These are phyloP conservation scores for Forbesichthys agassizii DNA, from an alignment of 2,113 vertebrate genomes.

Conservation along the genomic window DNA sequence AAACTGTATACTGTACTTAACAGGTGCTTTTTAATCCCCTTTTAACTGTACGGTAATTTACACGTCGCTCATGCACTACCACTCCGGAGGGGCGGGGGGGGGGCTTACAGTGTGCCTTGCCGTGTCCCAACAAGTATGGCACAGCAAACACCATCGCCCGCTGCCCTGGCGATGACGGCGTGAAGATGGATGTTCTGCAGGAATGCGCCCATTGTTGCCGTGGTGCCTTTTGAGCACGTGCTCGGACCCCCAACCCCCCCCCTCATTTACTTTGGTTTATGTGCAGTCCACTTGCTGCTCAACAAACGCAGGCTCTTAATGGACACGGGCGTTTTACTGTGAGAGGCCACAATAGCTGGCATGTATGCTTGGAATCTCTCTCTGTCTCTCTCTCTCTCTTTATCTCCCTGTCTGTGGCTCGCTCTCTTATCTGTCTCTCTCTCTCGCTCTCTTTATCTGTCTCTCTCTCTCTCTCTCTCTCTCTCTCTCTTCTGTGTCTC, in stretches of 20 bases:
- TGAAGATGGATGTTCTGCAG: slow-evolving; percentile 38
- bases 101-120: slow-evolving; percentile 22
- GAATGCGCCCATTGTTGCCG: slow-evolving; percentile 17
- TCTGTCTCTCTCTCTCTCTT: too few species aligned
- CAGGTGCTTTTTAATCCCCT: slow-evolving; percentile 1
- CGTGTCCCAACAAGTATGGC: slow-evolving; percentile 49
- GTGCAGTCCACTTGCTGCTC: slow-evolving; percentile 38
- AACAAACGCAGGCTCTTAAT: slow-evolving; percentile 57
- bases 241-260: slow-evolving; percentile 12
- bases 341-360: slow-evolving; percentile 51
- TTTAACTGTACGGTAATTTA: slow-evolving; percentile 9
- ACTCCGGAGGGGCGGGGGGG: too few species aligned
- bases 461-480: too few species aligned
- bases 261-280: slow-evolving; percentile 39
- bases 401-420: too few species aligned
- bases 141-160: neutral
- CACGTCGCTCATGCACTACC: too few species aligned
- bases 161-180: slow-evolving; percentile 35
- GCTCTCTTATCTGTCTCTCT: too few species aligned
- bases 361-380: slow-evolving; percentile 38
- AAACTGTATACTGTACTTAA: too few species aligned
- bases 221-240: slow-evolving; percentile 22
- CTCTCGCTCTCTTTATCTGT: too few species aligned
- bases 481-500: too few species aligned
- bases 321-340: slow-evolving; percentile 38